These are phyloP conservation scores for Ophion obscuratus DNA, from an alignment of 2,888 invertebrate genomes.

Conservation along the genomic window DNA sequence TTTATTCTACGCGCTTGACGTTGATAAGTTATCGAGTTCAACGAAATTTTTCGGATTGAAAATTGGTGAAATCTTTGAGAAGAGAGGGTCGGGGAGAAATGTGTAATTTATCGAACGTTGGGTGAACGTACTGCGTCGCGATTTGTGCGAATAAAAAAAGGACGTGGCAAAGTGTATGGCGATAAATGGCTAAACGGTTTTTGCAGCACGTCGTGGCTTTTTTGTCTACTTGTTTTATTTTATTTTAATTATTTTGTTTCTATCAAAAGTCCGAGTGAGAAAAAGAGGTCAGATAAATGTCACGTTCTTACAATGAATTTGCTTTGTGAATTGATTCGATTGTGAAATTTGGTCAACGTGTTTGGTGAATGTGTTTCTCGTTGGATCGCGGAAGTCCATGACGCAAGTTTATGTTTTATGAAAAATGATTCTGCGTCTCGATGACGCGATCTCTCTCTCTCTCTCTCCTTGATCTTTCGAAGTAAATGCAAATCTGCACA, in stretches of 20 bases:
- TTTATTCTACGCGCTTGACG: too few relatives aligned
- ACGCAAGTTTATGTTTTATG: constrained; percentile 14
- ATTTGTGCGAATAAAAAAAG: background rate
- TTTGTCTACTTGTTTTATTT: background rate
- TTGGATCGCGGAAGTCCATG: constrained; percentile 7
- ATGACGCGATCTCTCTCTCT: constrained; percentile 7
- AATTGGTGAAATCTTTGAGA: background rate
- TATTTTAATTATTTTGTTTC: background rate
- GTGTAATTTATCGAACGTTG: background rate
- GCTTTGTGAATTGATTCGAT: background rate
- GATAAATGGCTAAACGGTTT: background rate
- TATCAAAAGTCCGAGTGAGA: background rate
- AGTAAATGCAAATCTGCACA: background rate
- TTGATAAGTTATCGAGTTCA: too few relatives aligned
- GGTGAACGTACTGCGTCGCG: background rate
- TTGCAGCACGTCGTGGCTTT: background rate
- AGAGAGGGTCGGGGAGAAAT: background rate
- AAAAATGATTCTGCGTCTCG: constrained; percentile 22
- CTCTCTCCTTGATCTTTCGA: background rate
- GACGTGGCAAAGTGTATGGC: background rate
- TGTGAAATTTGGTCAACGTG: background rate
- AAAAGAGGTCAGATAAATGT: background rate
- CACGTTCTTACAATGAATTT: background rate
- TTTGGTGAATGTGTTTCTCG: constrained; percentile 12
- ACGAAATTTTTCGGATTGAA: background rate